Conservation (phyloP, 2,113 vertebrate genomes). For the Corydoras maculifer region DNA sequence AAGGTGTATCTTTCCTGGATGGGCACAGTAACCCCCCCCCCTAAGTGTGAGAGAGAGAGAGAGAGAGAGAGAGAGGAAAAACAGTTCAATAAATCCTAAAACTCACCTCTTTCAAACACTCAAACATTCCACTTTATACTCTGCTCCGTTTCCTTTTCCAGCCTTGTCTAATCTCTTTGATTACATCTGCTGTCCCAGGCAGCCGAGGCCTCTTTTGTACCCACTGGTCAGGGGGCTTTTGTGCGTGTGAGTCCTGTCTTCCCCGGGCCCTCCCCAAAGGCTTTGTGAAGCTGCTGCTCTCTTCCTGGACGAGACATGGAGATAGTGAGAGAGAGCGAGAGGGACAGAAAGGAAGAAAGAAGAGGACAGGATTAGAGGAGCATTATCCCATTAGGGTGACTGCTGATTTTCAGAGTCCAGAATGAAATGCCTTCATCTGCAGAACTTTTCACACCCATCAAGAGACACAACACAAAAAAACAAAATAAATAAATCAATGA, state of each 20-base stretch:
- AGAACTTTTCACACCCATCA: constrained; percentile 32
- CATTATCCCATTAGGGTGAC: constrained; percentile 69
- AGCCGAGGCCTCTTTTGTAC: constrained; percentile 35
- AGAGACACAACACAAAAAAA: constrained; percentile 6
- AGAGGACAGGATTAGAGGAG: constrained; percentile 71
- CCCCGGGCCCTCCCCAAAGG: constrained; percentile 48
- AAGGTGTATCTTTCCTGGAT: no score
- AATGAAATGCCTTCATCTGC: constrained; percentile 52
- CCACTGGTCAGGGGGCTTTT: constrained; percentile 53
- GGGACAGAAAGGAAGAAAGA: constrained; percentile 46
- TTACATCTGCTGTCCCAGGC: constrained; percentile 67
- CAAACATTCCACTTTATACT: constrained; percentile 21
- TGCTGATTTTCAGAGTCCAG: constrained; percentile 51
- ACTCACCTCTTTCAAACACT: neutral
- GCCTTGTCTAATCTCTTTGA: constrained; percentile 70
- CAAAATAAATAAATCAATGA: no score
- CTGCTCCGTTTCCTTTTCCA: constrained; percentile 35
- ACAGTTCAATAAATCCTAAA: neutral
- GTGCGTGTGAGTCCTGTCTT: constrained; percentile 53
- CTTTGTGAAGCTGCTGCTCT: constrained; percentile 41
- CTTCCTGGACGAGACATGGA: constrained; percentile 53
- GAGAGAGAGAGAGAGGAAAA: neutral
- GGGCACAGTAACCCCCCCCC: no score
- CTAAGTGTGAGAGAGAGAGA: no score
- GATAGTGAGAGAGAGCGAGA: neutral